A percentile compares a stretch with the other conserved stretches of the same genome.
These are phyloP conservation scores for Drosophila busckii DNA, from an alignment of 1,140 invertebrate genomes.

Conservation along the genomic window DNA sequence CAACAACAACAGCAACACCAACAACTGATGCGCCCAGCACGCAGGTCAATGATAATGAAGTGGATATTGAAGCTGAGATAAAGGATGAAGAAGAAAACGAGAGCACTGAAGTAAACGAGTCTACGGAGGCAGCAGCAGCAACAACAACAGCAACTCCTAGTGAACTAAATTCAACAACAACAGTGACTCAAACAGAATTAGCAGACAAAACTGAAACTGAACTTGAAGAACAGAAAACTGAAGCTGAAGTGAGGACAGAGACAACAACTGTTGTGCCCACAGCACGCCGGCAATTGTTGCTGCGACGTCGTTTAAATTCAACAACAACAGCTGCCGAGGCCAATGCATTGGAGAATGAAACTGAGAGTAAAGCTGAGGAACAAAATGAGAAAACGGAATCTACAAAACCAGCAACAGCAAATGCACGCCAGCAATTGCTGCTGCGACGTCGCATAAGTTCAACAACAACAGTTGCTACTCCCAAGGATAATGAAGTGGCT, in stretches of 20 bases:
- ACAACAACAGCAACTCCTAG: not conserved
- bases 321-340: slow-evolving; percentile 14
- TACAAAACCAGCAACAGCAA: slow-evolving; percentile 1
- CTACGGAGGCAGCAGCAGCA: no score
- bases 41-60: no score
- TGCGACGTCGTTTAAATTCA: slow-evolving; percentile 31
- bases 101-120: no score
- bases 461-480: slow-evolving; percentile 14
- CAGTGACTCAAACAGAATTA: no score
- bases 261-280: slow-evolving; percentile 1
- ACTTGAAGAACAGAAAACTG: no score
- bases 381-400: no score
- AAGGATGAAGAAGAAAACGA: no score
- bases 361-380: slow-evolving; percentile 2
- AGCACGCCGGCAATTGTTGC: slow-evolving; percentile 23
- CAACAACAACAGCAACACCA: not conserved
- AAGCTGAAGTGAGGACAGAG: no score
- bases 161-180: no score
- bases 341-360: no score
- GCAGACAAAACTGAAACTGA: no score
- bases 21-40: not conserved
- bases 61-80: no score
- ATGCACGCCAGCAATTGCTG: slow-evolving; percentile 19
- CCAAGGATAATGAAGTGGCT: slow-evolving; percentile 16
- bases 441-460: slow-evolving; percentile 32